These are phyloP conservation scores for Phortica variegata DNA, from an alignment of 1,140 invertebrate species.

Conservation along the genomic window DNA sequence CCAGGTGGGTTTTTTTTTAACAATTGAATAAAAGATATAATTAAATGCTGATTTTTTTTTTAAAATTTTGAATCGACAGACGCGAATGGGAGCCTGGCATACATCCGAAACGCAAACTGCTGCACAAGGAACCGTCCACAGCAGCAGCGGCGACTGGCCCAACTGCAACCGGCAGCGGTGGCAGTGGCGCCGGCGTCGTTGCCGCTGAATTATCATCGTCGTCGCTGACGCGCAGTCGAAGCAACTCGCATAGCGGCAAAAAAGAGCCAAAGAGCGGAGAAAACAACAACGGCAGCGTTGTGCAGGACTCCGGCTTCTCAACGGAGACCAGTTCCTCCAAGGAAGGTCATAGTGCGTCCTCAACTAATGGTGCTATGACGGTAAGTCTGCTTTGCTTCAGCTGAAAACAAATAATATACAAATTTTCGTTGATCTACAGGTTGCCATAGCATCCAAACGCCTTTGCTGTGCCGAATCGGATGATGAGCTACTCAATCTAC, in stretches of 20 bases:
- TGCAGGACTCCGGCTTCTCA: slow-evolving; percentile 83
- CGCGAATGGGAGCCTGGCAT: slow-evolving; percentile 78
- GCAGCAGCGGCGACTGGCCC: slow-evolving; percentile 17
- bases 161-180: slow-evolving; percentile 3
- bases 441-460: slow-evolving; percentile 48
- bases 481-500: slow-evolving; percentile 80
- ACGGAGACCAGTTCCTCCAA: slow-evolving; percentile 78
- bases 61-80: slow-evolving; percentile 21
- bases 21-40: not conserved
- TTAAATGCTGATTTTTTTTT: not conserved
- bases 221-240: slow-evolving; percentile 64
- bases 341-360: slow-evolving; percentile 66
- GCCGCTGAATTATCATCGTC: slow-evolving; percentile 56
- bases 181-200: slow-evolving; percentile 13
- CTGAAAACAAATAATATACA: slow-evolving; percentile 31
- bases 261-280: slow-evolving; percentile 59
- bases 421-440: slow-evolving; percentile 16
- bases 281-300: slow-evolving; percentile 64
- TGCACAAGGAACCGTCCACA: slow-evolving; percentile 57
- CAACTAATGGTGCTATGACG: slow-evolving; percentile 55
- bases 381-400: slow-evolving; percentile 21
- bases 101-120: slow-evolving; percentile 70
- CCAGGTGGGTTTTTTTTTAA: slow-evolving; percentile 27
- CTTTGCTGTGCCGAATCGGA: slow-evolving; percentile 62
- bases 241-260: slow-evolving; percentile 66